Conservation (phyloP, 2,888 invertebrate genomes). For the Polyommatus iphigenia region DNA sequence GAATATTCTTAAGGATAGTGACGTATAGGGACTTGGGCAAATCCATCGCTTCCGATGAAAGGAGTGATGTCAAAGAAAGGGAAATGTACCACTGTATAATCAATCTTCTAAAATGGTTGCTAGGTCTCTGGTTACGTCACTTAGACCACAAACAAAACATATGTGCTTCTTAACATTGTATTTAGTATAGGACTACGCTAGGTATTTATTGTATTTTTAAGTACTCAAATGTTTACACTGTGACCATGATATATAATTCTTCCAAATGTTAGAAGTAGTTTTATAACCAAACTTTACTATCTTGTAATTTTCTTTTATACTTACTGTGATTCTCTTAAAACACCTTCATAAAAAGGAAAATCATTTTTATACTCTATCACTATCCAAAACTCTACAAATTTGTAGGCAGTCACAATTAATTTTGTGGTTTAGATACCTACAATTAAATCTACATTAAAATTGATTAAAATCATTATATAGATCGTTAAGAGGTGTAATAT, state of each 20-base stretch:
- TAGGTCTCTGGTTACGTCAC: constrained; percentile 75
- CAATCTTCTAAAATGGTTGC: constrained; percentile 66
- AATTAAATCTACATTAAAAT: neutral
- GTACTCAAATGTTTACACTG: constrained; percentile 11
- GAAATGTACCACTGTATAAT: constrained; percentile 69
- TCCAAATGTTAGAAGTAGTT: constrained; percentile 14
- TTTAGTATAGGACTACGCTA: constrained; percentile 24
- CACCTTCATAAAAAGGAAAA: neutral
- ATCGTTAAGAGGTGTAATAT: neutral
- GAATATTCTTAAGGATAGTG: constrained; percentile 58
- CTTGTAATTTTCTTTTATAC: neutral
- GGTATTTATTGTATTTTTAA: constrained; percentile 19
- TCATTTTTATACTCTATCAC: neutral
- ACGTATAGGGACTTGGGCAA: constrained; percentile 54
- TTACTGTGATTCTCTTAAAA: neutral
- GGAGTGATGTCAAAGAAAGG: constrained; percentile 60
- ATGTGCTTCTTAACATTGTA: constrained; percentile 34
- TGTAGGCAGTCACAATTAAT: constrained; percentile 4
- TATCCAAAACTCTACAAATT: neutral
- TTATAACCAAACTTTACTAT: neutral
- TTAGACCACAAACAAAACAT: constrained; percentile 59
- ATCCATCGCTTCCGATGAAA: constrained; percentile 63
- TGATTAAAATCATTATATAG: constrained; percentile 4
- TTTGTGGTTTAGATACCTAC: neutral
- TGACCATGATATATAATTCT: constrained; percentile 11